Conservation (phyloP, 1,140 invertebrate genomes). For the Heliothis subflexa region DNA sequence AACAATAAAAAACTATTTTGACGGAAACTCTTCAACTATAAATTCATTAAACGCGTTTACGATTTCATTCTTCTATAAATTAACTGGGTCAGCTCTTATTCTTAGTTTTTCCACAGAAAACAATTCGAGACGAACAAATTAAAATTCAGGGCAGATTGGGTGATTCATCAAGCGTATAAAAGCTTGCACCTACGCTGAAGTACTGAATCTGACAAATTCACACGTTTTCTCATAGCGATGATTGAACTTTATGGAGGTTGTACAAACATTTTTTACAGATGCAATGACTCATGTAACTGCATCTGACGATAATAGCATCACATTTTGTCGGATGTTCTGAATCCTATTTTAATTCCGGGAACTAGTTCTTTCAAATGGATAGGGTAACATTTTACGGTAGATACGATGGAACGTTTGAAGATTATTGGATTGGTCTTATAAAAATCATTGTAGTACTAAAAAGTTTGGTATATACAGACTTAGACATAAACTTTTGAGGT, state of each 20-base stretch:
- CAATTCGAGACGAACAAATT: slow-evolving; percentile 39
- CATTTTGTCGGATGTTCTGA: slow-evolving; percentile 16
- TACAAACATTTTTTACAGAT: slow-evolving; percentile 41
- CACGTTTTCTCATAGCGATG: slow-evolving; percentile 47
- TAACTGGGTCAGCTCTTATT: slow-evolving; percentile 36
- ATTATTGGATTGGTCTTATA: slow-evolving; percentile 21
- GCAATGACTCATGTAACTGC: slow-evolving; percentile 46
- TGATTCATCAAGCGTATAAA: slow-evolving; percentile 51
- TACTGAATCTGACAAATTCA: slow-evolving; percentile 43
- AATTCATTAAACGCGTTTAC: slow-evolving; percentile 32
- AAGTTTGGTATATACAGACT: background rate
- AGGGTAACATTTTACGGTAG: slow-evolving; percentile 7
- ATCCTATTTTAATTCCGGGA: slow-evolving; percentile 20
- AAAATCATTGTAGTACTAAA: background rate
- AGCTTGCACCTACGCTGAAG: slow-evolving; percentile 48
- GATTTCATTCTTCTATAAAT: slow-evolving; percentile 38
- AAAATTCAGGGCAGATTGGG: slow-evolving; percentile 21
- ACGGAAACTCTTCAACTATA: slow-evolving; percentile 16
- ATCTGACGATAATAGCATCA: slow-evolving; percentile 33
- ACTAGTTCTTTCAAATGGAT: slow-evolving; percentile 16
- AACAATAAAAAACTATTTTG: slow-evolving; percentile 35
- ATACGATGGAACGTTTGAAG: slow-evolving; percentile 12
- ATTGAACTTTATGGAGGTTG: slow-evolving; percentile 50
- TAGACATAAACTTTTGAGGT: too few relatives aligned
- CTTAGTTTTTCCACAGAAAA: slow-evolving; percentile 37